Evolutionary conservation across 2,888 invertebrate species (phyloP).

Genomic region (Ernsta delagoae): DNA sequence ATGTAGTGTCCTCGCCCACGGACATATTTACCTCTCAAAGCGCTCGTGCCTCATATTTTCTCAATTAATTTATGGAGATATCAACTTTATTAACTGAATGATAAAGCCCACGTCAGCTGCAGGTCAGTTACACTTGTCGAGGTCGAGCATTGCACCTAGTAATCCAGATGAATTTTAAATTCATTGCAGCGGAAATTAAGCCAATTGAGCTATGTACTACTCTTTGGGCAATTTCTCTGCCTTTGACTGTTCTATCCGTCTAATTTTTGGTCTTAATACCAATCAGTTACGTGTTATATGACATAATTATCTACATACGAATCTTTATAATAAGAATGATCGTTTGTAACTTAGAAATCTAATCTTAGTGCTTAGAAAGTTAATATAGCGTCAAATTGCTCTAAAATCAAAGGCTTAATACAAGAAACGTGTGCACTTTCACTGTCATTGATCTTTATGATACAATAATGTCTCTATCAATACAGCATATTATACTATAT

Average conservation of each 20-base stretch:
- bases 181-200: slow-evolving; percentile 38
- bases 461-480: slow-evolving; percentile 9
- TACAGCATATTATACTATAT: slow-evolving; percentile 9
- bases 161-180: slow-evolving; percentile 45
- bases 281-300: no score
- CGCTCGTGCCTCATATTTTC: slow-evolving; percentile 56
- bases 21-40: slow-evolving; percentile 68
- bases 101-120: slow-evolving; percentile 50
- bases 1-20: slow-evolving; percentile 72
- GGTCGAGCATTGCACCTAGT: slow-evolving; percentile 66
- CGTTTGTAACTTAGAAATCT: slow-evolving; percentile 8
- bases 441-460: slow-evolving; percentile 24
- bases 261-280: not conserved
- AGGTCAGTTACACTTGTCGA: slow-evolving; percentile 48
- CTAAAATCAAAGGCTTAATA: slow-evolving; percentile 37
- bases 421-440: slow-evolving; percentile 38
- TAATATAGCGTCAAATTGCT: slow-evolving; percentile 39
- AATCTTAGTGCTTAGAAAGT: slow-evolving; percentile 39
- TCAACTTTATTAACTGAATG: slow-evolving; percentile 50
- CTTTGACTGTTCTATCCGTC: not conserved
- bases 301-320: no score
- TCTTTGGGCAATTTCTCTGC: not conserved
- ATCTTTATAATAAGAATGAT: not conserved
- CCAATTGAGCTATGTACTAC: not conserved
- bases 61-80: slow-evolving; percentile 46